phyloP scores from a whole-genome alignment of 2,113 vertebrate species.

The Onychostoma macrolepis region DNA sequence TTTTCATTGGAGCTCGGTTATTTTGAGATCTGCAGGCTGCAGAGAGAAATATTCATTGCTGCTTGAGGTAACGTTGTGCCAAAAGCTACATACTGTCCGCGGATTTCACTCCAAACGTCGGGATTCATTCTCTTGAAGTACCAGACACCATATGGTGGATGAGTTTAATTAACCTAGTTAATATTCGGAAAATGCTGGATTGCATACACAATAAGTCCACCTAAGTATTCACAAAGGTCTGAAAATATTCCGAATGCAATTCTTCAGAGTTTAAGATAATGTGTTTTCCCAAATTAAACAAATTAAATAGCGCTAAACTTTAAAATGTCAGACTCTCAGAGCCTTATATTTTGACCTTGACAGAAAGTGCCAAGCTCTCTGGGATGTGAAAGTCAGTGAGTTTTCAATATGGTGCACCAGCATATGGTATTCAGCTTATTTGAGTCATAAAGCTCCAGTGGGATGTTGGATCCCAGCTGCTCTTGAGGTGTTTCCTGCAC shows the following conservation, averaged over 20 bases:
- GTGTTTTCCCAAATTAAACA: neutral
- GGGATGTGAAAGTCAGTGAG: neutral
- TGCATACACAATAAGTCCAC: conserved; percentile 1
- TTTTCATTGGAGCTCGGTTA: conserved; percentile 45
- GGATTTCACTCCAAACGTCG: conserved; percentile 1
- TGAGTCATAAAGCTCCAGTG: conserved; percentile 42
- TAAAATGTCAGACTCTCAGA: neutral
- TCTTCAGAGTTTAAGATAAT: neutral
- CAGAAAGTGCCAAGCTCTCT: conserved; percentile 21
- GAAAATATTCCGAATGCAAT: conserved; percentile 25
- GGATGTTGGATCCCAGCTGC: conserved; percentile 27
- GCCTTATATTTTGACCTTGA: conserved; percentile 18
- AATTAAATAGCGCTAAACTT: neutral
- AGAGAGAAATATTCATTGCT: conserved; percentile 35
- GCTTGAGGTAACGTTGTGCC: conserved; percentile 16
- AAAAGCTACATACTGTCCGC: conserved; percentile 10
- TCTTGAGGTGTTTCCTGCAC: conserved; percentile 29
- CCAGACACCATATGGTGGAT: conserved; percentile 38
- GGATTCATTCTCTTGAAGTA: conserved; percentile 18
- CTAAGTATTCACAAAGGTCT: neutral
- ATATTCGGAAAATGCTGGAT: conserved; percentile 33
- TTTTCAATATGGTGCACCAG: neutral
- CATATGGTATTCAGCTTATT: conserved; percentile 44
- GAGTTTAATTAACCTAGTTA: conserved; percentile 51
- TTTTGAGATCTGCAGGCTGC: conserved; percentile 47